These are phyloP conservation scores for Meda fulgida DNA, from an alignment of 2,797 vertebrate genomes.

Conservation along the genomic window DNA sequence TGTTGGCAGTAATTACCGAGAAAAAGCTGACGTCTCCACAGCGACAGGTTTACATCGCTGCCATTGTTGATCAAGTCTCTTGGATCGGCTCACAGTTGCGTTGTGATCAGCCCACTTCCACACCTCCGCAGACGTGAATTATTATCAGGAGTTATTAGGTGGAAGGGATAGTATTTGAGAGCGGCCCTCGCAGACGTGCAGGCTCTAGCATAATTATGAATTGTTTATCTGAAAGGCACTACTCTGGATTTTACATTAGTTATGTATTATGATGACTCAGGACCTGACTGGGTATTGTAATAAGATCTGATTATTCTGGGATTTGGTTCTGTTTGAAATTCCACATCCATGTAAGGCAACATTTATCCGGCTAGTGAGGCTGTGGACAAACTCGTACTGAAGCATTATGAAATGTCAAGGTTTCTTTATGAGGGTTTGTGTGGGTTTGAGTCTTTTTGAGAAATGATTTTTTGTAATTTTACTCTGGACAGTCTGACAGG, in stretches of 20 bases:
- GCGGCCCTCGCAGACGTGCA: constrained; percentile 21
- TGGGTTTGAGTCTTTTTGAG: constrained; percentile 39
- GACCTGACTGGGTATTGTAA: constrained; percentile 8
- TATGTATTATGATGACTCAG: constrained; percentile 13
- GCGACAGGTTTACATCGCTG: constrained; percentile 21
- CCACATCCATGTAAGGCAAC: constrained; percentile 1
- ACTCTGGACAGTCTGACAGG: constrained; percentile 39
- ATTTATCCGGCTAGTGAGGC: neutral
- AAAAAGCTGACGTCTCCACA: constrained; percentile 7
- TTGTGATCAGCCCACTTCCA: constrained; percentile 39
- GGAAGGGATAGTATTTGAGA: constrained; percentile 39
- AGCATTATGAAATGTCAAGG: constrained; percentile 56
- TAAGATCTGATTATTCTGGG: constrained; percentile 31
- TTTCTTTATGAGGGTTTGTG: constrained; percentile 35
- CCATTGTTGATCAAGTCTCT: constrained; percentile 32
- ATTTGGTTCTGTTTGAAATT: constrained; percentile 20
- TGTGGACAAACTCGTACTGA: constrained; percentile 9
- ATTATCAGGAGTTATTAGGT: constrained; percentile 33
- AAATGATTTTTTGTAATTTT: constrained; percentile 53
- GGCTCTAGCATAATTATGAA: constrained; percentile 35
- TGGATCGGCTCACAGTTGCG: constrained; percentile 20
- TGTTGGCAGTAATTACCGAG: constrained; percentile 15
- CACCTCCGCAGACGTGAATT: constrained; percentile 42
- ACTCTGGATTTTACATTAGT: constrained; percentile 23
- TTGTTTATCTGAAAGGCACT: constrained; percentile 36